These are phyloP conservation scores for Aplochiton taeniatus DNA, from an alignment of 2,797 vertebrate genomes.

Conservation along the genomic window DNA sequence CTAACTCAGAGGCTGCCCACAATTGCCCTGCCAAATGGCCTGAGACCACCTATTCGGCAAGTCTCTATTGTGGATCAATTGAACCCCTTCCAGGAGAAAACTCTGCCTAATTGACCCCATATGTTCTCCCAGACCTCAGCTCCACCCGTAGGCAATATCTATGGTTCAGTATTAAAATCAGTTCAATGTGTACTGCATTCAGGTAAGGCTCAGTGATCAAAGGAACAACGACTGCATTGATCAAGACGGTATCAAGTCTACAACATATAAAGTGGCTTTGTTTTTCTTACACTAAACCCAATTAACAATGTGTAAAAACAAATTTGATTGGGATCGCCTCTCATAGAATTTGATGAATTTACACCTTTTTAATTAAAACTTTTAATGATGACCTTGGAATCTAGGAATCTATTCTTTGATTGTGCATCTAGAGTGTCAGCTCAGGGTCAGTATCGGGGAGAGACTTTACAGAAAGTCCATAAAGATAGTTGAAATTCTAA, in stretches of 20 bases:
- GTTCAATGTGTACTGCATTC: slow-evolving; percentile 46
- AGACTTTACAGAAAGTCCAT: neutral
- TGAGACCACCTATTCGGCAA: slow-evolving; percentile 75
- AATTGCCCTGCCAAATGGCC: slow-evolving; percentile 76
- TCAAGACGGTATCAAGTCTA: slow-evolving; percentile 34
- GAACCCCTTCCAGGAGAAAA: slow-evolving; percentile 72
- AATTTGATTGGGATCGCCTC: no score
- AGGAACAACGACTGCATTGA: slow-evolving; percentile 56
- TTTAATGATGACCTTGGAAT: no score
- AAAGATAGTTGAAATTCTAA: no score
- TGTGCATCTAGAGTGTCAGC: no score
- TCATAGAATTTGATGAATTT: no score
- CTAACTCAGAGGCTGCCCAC: slow-evolving; percentile 66
- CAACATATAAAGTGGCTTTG: slow-evolving; percentile 33
- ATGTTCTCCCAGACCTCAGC: slow-evolving; percentile 71
- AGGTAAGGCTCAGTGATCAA: slow-evolving; percentile 48
- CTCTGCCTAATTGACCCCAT: slow-evolving; percentile 77
- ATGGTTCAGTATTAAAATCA: slow-evolving; percentile 46
- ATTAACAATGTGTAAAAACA: no score
- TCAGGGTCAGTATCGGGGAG: no score
- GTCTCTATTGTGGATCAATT: slow-evolving; percentile 70
- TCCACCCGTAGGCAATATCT: slow-evolving; percentile 57
- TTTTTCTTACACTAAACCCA: slow-evolving; percentile 17
- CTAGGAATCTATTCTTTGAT: no score
- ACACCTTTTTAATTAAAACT: no score